These are phyloP conservation scores for Physeter macrocephalus DNA, from an alignment of 2,113 vertebrate genomes.

Conservation along the genomic window DNA sequence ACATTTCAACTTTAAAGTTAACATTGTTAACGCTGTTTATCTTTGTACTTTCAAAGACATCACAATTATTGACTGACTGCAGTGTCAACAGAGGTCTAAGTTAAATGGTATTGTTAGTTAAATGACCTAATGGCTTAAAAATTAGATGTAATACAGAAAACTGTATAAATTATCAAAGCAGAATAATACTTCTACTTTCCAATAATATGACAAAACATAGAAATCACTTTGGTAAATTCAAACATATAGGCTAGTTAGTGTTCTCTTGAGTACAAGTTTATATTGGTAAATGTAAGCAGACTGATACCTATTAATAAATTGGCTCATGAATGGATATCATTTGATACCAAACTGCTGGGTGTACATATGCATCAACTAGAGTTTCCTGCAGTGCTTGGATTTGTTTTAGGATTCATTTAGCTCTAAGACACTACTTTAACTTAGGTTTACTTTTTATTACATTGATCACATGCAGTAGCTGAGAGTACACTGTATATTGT, in stretches of 20 bases:
- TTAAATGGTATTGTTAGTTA: background rate
- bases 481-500: background rate
- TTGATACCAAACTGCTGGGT: background rate
- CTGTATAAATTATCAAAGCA: background rate
- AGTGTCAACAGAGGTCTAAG: background rate
- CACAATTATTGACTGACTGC: background rate
- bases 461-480: background rate
- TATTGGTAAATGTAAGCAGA: background rate
- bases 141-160: background rate
- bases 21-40: background rate
- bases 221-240: background rate
- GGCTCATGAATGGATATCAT: background rate
- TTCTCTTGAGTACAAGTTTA: background rate
- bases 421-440: background rate
- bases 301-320: background rate
- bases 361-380: background rate
- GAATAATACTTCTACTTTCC: background rate
- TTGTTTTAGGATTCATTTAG: constrained; percentile 35
- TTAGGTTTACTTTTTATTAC: constrained; percentile 44
- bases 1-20: constrained; percentile 13
- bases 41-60: background rate
- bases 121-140: background rate
- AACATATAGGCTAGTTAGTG: background rate
- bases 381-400: background rate
- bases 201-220: background rate